phyloP scores from a whole-genome alignment of 1,140 invertebrate genomes.

The Aphelenchoides besseyi region DNA sequence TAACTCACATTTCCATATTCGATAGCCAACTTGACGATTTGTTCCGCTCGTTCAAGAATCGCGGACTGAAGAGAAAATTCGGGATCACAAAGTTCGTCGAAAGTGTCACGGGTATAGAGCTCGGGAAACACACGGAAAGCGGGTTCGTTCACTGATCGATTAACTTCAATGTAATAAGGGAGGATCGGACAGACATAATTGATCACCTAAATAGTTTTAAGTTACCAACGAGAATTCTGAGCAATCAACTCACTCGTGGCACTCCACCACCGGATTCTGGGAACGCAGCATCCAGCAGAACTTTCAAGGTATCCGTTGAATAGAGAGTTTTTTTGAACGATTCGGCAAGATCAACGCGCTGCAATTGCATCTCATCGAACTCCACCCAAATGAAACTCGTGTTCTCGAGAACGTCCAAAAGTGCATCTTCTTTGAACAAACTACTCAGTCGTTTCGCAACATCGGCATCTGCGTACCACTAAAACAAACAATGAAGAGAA shows the following conservation, averaged over 20 bases:
- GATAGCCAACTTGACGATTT: neutral
- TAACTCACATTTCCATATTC: neutral
- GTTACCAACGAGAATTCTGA: neutral
- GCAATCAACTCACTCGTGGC: too few species aligned
- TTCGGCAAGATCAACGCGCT: neutral
- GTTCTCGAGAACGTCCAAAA: neutral
- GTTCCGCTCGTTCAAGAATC: neutral
- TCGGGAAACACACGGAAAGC: neutral
- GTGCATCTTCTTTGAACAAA: neutral
- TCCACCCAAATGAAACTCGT: neutral
- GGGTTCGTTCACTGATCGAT: conserved; percentile 2
- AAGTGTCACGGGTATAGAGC: neutral
- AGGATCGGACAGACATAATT: neutral
- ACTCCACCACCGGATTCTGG: too few species aligned
- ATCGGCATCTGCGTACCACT: neutral
- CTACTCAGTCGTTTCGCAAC: neutral
- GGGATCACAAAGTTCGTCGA: neutral
- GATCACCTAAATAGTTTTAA: conserved; percentile 11
- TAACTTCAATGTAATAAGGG: neutral
- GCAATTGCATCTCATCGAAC: conserved; percentile 8
- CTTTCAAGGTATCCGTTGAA: neutral
- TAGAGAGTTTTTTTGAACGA: conserved; percentile 7
- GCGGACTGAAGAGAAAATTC: neutral
- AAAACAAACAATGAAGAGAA: neutral
- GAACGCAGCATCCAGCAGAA: neutral